phyloP scores from a whole-genome alignment of 2,888 invertebrate species.

The Chrysolina haemoptera region DNA sequence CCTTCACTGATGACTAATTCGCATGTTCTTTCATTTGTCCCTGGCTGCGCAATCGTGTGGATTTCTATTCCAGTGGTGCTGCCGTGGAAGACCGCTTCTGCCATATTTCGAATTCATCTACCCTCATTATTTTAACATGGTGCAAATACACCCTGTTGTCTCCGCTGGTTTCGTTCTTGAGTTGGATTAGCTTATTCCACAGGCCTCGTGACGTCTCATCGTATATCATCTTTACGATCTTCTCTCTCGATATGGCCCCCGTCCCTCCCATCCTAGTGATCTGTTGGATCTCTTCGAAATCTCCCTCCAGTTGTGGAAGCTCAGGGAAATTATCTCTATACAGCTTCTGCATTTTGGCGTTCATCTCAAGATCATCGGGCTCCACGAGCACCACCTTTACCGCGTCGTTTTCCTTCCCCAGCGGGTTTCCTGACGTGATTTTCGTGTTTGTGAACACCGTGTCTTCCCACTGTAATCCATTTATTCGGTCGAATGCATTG shows the following conservation, averaged over 20 bases:
- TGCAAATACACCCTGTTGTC: neutral
- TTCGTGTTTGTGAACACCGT: too few species aligned
- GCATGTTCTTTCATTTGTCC: too few species aligned
- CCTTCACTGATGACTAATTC: too few species aligned
- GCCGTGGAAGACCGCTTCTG: too few species aligned
- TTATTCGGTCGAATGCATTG: too few species aligned
- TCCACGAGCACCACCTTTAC: conserved; percentile 31
- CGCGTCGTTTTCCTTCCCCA: neutral
- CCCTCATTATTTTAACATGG: too few species aligned
- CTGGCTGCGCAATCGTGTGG: too few species aligned
- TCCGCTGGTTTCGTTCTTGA: neutral
- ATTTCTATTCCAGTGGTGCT: too few species aligned
- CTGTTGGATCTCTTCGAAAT: neutral
- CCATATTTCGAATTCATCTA: too few species aligned
- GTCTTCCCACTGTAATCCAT: too few species aligned
- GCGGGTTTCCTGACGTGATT: neutral
- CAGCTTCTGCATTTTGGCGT: conserved; percentile 21
- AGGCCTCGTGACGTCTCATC: neutral
- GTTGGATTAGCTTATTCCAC: neutral
- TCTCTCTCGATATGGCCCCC: neutral
- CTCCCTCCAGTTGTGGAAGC: neutral
- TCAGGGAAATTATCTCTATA: conserved; percentile 30
- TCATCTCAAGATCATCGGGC: conserved; percentile 22
- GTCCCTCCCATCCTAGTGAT: neutral
- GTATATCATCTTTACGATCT: neutral